Base-by-base conservation (phyloP, 2,888 invertebrate species). In the Agonopterix alstromeriana region DNA sequence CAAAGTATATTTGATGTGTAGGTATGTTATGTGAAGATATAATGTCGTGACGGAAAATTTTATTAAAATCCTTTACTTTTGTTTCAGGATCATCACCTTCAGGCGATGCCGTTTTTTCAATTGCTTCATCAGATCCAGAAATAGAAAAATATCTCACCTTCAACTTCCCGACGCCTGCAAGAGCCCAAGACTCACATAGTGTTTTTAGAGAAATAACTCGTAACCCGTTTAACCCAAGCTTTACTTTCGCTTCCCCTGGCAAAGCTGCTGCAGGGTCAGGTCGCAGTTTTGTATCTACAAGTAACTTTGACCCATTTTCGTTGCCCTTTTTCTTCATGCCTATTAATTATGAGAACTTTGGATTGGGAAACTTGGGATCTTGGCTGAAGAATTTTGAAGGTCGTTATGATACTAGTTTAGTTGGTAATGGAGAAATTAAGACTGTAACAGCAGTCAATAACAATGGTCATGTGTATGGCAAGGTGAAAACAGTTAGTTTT, bases 391-490 rank as follows among this genome's bases (percentile, higher is more conserved):
- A 65, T 49, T 45, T 76, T 36, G 73, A 77, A 46, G 66, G 67
- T 42, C 65, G 63, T 41, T 76, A 75, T 35, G 69, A 75, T n/a
- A 65, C 73, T 0, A 63, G 53, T 12, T 73, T 65, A 36, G 50
- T 55, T 14, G 63, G 69, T 0, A 66, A 66, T 43, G 66, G 68
- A 7, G 67, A 65, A 47, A 54, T 62, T 3, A 62, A 61, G 10
- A 57, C 67, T 2, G 73, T 72, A 4, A 67, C 78, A 9, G 73
- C 79, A 2, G 55, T 77, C 8, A 81, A 72, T 50, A 73, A 77
- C 52, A 78, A 78, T 52, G 80, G 81, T 3, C 75, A 72, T 42
- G 61, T 75, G 2, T 77, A 75, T 53, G 73, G 77, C 41, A 74
- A 71, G 56, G 70, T 77, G 3, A 71, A 75, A 49, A 65, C 70